Conservation (phyloP, 1,140 invertebrate genomes). For the Diachasmimorpha longicaudata region DNA sequence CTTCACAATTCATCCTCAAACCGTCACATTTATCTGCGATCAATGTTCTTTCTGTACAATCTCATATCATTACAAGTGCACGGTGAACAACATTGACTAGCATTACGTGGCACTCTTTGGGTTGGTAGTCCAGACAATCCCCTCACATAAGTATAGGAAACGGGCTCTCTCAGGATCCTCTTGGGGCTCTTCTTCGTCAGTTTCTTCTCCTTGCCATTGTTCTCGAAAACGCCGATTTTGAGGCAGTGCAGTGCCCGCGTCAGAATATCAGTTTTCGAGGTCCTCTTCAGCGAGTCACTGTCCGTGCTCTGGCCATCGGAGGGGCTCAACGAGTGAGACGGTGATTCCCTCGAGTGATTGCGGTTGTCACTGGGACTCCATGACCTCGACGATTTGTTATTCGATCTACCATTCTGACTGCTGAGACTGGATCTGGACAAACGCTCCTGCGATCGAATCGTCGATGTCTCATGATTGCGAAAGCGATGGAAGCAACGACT, state of each 20-base stretch:
- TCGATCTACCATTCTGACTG: slow-evolving; percentile 31
- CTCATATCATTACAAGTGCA: slow-evolving; percentile 45
- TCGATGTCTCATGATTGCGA: background rate
- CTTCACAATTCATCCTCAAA: background rate
- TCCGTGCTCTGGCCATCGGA: slow-evolving; percentile 57
- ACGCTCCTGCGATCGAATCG: slow-evolving; percentile 42
- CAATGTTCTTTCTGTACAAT: slow-evolving; percentile 37
- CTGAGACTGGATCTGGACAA: slow-evolving; percentile 33
- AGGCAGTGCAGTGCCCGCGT: slow-evolving; percentile 74
- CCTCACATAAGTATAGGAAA: slow-evolving; percentile 78
- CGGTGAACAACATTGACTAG: slow-evolving; percentile 36
- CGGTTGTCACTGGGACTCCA: slow-evolving; percentile 46
- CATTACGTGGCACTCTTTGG: slow-evolving; percentile 72
- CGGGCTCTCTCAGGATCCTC: slow-evolving; percentile 74
- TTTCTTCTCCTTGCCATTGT: slow-evolving; percentile 42
- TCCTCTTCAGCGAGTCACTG: slow-evolving; percentile 63
- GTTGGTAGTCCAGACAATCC: slow-evolving; percentile 81
- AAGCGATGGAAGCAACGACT: slow-evolving; percentile 33
- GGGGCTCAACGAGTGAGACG: slow-evolving; percentile 46
- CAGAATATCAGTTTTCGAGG: slow-evolving; percentile 71
- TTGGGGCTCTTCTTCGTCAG: slow-evolving; percentile 68
- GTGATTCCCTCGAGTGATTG: slow-evolving; percentile 31
- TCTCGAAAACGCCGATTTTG: background rate
- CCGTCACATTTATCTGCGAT: background rate
- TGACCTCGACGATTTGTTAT: slow-evolving; percentile 46